These are phyloP conservation scores for Metacarcinus magister DNA, from an alignment of 2,888 invertebrate genomes.

Conservation along the genomic window DNA sequence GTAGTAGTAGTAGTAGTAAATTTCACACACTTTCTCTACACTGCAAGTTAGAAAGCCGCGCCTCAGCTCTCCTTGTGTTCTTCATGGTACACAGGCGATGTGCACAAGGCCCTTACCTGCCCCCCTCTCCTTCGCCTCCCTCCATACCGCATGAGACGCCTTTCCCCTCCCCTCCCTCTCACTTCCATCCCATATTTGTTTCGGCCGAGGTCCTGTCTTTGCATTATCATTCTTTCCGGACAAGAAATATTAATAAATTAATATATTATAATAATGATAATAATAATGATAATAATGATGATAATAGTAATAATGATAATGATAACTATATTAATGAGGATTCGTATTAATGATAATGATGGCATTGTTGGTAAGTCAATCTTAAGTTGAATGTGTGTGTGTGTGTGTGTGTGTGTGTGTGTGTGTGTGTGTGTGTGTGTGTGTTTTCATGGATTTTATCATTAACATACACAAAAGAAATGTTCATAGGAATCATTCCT, in stretches of 20 bases:
- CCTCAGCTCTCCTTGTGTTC: neutral
- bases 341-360: too few relatives aligned
- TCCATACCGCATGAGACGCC: neutral
- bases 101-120: neutral
- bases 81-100: neutral
- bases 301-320: too few relatives aligned
- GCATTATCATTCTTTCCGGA: too few relatives aligned
- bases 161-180: neutral
- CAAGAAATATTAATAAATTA: too few relatives aligned
- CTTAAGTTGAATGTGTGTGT: neutral
- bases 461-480: too few relatives aligned
- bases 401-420: conserved; percentile 8
- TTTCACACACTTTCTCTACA: neutral
- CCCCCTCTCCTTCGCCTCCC: neutral
- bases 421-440: neutral
- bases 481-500: too few relatives aligned
- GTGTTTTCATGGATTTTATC: neutral
- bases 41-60: neutral
- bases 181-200: neutral
- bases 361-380: too few relatives aligned
- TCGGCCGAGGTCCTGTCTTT: neutral
- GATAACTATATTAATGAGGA: too few relatives aligned
- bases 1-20: neutral
- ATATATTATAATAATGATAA: too few relatives aligned
- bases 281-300: too few relatives aligned